Conservation (phyloP, 2,888 invertebrate species). For the Leptopilina drosophilae region DNA sequence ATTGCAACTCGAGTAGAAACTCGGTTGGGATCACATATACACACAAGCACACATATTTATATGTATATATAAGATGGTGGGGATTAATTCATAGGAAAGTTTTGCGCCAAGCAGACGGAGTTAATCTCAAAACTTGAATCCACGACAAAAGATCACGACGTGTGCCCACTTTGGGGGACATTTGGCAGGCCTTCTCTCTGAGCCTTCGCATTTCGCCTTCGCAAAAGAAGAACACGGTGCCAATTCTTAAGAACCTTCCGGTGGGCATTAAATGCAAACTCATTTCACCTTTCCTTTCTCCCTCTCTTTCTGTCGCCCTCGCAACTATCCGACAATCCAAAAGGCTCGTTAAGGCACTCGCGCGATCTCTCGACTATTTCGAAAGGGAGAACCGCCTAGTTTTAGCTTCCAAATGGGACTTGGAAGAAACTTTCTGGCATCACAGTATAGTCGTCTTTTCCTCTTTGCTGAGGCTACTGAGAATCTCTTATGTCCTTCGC, state of each 20-base stretch:
- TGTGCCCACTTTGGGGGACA: slow-evolving; percentile 47
- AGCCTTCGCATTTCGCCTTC: slow-evolving; percentile 15
- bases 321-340: slow-evolving; percentile 41
- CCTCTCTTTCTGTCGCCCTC: not conserved
- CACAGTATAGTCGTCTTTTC: slow-evolving; percentile 41
- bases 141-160: slow-evolving; percentile 32
- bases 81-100: slow-evolving; percentile 30
- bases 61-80: not conserved
- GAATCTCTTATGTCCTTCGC: slow-evolving; percentile 45
- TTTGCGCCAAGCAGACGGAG: slow-evolving; percentile 28
- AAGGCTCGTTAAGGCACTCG: slow-evolving; percentile 36
- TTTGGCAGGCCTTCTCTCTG: slow-evolving; percentile 60
- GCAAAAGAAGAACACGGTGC: slow-evolving; percentile 58
- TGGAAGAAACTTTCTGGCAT: slow-evolving; percentile 72
- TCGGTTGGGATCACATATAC: too few species aligned
- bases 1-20: too few species aligned
- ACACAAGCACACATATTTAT: too few species aligned
- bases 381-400: slow-evolving; percentile 51
- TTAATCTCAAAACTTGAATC: slow-evolving; percentile 38
- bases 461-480: slow-evolving; percentile 29
- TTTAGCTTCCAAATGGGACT: slow-evolving; percentile 71
- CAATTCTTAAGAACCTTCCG: slow-evolving; percentile 71
- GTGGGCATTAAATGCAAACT: slow-evolving; percentile 55
- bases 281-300: not conserved
- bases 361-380: slow-evolving; percentile 49